A percentile compares a stretch with the other conserved stretches of the same genome.
Conservation (phyloP, 2,113 vertebrate genomes). For the Nematolebias whitei region DNA sequence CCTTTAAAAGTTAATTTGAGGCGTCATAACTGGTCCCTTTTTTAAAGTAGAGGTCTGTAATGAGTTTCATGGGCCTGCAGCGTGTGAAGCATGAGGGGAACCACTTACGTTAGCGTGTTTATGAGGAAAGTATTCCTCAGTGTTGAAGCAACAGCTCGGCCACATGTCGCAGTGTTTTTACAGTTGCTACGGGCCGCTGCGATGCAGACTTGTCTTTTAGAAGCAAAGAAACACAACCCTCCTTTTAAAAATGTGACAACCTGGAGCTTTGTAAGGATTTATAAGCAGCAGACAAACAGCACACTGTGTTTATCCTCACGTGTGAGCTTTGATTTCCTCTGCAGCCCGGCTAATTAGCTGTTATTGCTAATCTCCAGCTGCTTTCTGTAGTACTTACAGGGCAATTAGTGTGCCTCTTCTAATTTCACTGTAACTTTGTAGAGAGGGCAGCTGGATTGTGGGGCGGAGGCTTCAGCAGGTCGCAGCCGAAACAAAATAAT, state of each 20-base stretch:
- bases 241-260: constrained; percentile 25
- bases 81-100: background rate
- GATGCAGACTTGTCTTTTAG: too few species aligned
- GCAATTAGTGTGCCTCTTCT: constrained; percentile 53
- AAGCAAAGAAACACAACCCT: too few species aligned
- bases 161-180: constrained; percentile 27
- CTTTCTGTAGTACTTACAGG: constrained; percentile 61
- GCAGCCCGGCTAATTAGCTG: constrained; percentile 53
- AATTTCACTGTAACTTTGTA: constrained; percentile 36
- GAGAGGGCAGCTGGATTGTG: constrained; percentile 27
- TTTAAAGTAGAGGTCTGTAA: constrained; percentile 13
- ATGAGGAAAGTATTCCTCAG: constrained; percentile 59
- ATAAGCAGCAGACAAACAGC: constrained; percentile 32
- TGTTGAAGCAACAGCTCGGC: background rate
- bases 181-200: constrained; percentile 18
- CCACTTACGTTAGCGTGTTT: constrained; percentile 44
- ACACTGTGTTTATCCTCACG: constrained; percentile 37
- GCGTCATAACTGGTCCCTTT: background rate
- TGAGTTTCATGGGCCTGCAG: constrained; percentile 19
- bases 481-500: too few species aligned
- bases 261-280: constrained; percentile 50
- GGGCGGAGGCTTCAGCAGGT: constrained; percentile 7
- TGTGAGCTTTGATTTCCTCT: constrained; percentile 52
- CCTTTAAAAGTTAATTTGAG: too few species aligned
- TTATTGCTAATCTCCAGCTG: constrained; percentile 74